A percentile compares a stretch with the other conserved stretches of the same genome.
Conservation (phyloP, 2,797 vertebrate genomes). For the Astyanax mexicanus region DNA sequence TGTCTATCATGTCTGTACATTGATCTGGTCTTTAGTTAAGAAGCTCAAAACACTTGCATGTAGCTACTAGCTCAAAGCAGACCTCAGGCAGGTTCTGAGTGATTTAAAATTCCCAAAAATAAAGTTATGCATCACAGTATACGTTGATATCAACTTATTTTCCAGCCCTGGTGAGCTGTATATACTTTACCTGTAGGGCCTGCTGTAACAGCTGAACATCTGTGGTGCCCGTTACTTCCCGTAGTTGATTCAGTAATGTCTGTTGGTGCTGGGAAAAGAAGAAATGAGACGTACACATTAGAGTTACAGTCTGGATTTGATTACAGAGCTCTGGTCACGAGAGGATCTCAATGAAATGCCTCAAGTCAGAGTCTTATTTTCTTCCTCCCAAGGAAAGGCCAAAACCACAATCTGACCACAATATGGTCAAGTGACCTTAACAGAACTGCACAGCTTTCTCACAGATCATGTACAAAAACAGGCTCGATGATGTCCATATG, state of each 20-base stretch:
- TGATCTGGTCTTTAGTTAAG: too few species aligned
- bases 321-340: background rate
- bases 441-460: background rate
- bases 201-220: slow-evolving; percentile 95
- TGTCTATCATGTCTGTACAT: too few species aligned
- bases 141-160: too few species aligned
- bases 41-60: too few species aligned
- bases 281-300: too few species aligned
- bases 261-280: slow-evolving; percentile 88
- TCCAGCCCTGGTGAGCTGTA: too few species aligned
- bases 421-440: background rate
- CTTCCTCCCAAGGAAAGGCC: background rate
- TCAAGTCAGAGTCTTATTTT: background rate
- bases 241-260: slow-evolving; percentile 96
- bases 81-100: too few species aligned
- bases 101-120: too few species aligned
- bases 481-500: background rate
- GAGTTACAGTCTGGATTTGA: background rate
- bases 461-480: background rate
- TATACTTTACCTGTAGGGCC: slow-evolving; percentile 93
- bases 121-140: too few species aligned
- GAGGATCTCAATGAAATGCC: background rate
- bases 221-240: slow-evolving; percentile 97
- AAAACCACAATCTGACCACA: background rate
- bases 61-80: too few species aligned